These are phyloP conservation scores for Pollenia labialis DNA, from an alignment of 2,888 invertebrate species.

Conservation along the genomic window DNA sequence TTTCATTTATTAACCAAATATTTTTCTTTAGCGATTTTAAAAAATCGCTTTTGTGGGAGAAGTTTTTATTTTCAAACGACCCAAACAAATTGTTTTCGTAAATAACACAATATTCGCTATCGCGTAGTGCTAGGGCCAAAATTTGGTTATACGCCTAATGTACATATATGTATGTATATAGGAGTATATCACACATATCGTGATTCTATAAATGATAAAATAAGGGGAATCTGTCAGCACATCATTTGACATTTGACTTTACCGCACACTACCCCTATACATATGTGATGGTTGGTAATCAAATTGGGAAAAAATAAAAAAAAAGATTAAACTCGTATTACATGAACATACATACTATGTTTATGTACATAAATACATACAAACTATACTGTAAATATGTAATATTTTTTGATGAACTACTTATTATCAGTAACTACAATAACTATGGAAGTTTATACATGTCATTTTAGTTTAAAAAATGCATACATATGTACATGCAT, in stretches of 20 bases:
- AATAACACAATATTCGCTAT: too few relatives aligned
- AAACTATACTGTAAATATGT: slow-evolving; percentile 1
- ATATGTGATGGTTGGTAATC: slow-evolving; percentile 4
- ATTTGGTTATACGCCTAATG: too few relatives aligned
- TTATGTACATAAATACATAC: slow-evolving; percentile 17
- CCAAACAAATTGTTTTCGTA: too few relatives aligned
- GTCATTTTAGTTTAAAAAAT: slow-evolving; percentile 19
- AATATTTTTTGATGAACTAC: slow-evolving; percentile 22
- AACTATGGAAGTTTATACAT: slow-evolving; percentile 31
- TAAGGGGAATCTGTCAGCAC: slow-evolving; percentile 27
- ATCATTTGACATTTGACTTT: slow-evolving; percentile 55
- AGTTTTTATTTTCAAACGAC: too few relatives aligned
- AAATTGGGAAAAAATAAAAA: slow-evolving; percentile 9
- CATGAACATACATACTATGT: not conserved
- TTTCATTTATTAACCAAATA: too few relatives aligned
- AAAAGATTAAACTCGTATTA: not conserved
- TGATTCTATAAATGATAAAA: slow-evolving; percentile 17
- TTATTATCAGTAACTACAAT: slow-evolving; percentile 26
- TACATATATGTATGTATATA: too few relatives aligned
- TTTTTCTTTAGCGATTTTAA: too few relatives aligned
- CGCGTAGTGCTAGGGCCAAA: too few relatives aligned
- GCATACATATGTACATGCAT: slow-evolving; percentile 3
- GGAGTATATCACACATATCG: not conserved
- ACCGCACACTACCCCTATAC: slow-evolving; percentile 5
- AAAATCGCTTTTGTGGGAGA: too few relatives aligned